These are phyloP conservation scores for Lipophrys pholis DNA, from an alignment of 2,113 vertebrate species.

Conservation along the genomic window DNA sequence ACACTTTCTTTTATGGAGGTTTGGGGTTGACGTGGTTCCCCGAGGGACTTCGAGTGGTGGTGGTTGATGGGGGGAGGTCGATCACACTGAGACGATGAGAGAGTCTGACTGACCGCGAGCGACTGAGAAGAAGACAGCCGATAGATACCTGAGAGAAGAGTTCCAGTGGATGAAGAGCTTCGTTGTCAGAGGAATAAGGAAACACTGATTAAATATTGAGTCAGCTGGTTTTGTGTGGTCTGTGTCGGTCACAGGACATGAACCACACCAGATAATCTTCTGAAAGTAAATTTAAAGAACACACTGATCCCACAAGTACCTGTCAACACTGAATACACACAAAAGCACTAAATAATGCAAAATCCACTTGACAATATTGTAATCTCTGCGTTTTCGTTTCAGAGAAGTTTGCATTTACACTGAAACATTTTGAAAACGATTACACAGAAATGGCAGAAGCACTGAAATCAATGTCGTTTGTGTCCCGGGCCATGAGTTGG, in stretches of 20 bases:
- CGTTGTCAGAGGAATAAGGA: constrained; percentile 20
- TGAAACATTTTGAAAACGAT: too few relatives aligned
- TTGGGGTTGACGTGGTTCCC: constrained; percentile 68
- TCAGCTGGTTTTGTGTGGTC: constrained; percentile 11
- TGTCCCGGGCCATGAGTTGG: too few relatives aligned
- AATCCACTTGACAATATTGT: too few relatives aligned
- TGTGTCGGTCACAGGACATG: neutral
- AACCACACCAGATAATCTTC: neutral
- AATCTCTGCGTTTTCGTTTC: too few relatives aligned
- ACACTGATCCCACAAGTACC: too few relatives aligned
- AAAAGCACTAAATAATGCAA: too few relatives aligned
- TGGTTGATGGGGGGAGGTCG: constrained; percentile 25
- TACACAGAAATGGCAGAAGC: too few relatives aligned
- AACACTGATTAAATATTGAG: constrained; percentile 22
- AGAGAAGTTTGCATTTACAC: too few relatives aligned
- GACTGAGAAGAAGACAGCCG: constrained; percentile 41
- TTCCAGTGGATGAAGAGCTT: constrained; percentile 27
- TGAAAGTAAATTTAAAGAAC: neutral
- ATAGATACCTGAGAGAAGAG: constrained; percentile 42
- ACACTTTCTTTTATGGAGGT: constrained; percentile 26
- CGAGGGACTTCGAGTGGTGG: constrained; percentile 21
- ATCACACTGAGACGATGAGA: constrained; percentile 26
- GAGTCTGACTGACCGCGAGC: constrained; percentile 35
- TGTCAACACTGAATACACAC: too few relatives aligned
- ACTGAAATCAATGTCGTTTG: too few relatives aligned